Conservation (phyloP, 2,888 invertebrate species). For the Tridacna crocea region DNA sequence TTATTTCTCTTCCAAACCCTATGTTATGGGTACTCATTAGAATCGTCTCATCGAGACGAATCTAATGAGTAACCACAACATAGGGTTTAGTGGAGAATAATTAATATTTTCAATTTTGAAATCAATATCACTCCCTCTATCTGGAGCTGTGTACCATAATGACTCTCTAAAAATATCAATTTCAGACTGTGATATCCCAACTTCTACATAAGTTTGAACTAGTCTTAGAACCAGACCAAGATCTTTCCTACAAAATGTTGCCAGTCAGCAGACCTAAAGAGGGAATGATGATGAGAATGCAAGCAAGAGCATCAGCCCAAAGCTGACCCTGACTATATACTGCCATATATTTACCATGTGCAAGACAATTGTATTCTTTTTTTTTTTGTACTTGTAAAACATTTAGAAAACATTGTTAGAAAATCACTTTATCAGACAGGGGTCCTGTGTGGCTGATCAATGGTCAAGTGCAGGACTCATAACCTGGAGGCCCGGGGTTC, state of each 20-base stretch:
- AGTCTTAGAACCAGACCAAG: conserved; percentile 62
- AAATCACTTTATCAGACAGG: neutral
- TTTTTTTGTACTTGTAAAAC: neutral
- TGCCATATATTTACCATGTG: neutral
- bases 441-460: too few species aligned
- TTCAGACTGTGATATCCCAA: conserved; percentile 65
- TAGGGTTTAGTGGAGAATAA: too few species aligned
- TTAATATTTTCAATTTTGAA: too few species aligned
- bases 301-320: conserved; percentile 3
- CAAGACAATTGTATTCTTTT: neutral
- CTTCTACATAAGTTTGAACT: conserved; percentile 56
- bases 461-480: too few species aligned
- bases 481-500: too few species aligned
- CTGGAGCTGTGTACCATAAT: too few species aligned
- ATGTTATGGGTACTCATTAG: too few species aligned
- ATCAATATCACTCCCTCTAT: too few species aligned
- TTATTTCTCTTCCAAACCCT: too few species aligned
- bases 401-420: neutral
- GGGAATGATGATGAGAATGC: conserved; percentile 59
- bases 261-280: conserved; percentile 73
- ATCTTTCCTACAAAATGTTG: conserved; percentile 72
- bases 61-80: too few species aligned
- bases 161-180: conserved; percentile 8
- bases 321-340: neutral
- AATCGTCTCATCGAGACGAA: too few species aligned